A percentile compares a stretch with the other conserved stretches of the same genome.
phyloP scores from a whole-genome alignment of 2,888 invertebrate genomes.

The Nowickia ferox region DNA sequence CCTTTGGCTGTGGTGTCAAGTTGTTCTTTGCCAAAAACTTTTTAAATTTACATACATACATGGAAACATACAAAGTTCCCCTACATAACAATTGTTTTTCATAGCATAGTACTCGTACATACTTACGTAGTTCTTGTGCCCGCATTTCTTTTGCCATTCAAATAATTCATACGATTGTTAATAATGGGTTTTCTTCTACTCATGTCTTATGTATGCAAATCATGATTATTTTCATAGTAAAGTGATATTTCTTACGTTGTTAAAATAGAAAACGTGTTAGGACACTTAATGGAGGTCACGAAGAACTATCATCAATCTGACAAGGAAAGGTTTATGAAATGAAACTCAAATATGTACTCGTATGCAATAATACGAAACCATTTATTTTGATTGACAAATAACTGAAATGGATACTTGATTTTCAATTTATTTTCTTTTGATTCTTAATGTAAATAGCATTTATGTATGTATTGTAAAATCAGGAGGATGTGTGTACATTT shows the following conservation, averaged over 20 bases:
- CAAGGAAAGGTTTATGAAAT: conserved; percentile 57
- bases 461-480: background rate
- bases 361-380: conserved; percentile 49
- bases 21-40: conserved; percentile 51
- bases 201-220: conserved; percentile 72
- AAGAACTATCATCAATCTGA: conserved; percentile 69
- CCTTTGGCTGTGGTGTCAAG: conserved; percentile 60
- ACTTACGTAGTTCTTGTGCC: conserved; percentile 1
- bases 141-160: conserved; percentile 28
- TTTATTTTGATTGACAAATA: conserved; percentile 70
- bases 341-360: conserved; percentile 57
- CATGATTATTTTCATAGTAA: conserved; percentile 69
- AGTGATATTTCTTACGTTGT: conserved; percentile 71
- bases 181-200: conserved; percentile 51
- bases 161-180: conserved; percentile 46
- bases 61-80: background rate
- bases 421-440: conserved; percentile 47
- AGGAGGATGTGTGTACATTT: background rate
- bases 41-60: background rate
- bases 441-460: conserved; percentile 2
- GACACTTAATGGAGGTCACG: conserved; percentile 69
- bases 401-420: conserved; percentile 64
- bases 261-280: conserved; percentile 62
- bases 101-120: background rate
- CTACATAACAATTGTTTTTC: conserved; percentile 51